Evolutionary conservation across 2,113 vertebrate species (phyloP).

Genomic region (Ursus arctos): DNA sequence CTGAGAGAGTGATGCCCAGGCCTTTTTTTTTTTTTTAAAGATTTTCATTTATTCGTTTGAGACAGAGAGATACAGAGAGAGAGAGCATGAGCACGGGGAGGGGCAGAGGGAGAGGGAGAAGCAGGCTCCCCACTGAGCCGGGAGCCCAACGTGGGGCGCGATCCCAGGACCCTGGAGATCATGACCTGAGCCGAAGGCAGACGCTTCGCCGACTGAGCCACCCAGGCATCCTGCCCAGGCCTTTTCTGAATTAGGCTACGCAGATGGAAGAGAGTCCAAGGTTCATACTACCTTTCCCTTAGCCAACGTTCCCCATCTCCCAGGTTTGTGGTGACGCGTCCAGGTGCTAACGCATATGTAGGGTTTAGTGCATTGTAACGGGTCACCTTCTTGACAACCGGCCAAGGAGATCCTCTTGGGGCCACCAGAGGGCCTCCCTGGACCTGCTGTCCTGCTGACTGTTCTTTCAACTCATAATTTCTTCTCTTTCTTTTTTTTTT

Average conservation of each 20-base stretch:
- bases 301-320: not conserved
- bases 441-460: not conserved
- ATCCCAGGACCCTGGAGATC: no score
- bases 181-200: no score
- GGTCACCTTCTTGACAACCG: not conserved
- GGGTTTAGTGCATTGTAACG: not conserved
- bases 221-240: not conserved
- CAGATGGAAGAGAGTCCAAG: slow-evolving; percentile 6
- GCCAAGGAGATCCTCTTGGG: not conserved
- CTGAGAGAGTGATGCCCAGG: not conserved
- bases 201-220: no score
- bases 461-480: not conserved
- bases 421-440: not conserved
- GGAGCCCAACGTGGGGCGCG: no score
- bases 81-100: no score
- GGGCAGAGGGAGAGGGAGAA: not conserved
- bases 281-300: not conserved
- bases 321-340: not conserved
- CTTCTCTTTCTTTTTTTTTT: not conserved
- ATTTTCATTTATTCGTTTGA: not conserved
- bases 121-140: no score
- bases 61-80: not conserved
- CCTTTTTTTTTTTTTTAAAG: not conserved
- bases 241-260: slow-evolving; percentile 37
- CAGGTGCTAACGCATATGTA: not conserved